Conservation (phyloP, 2,888 invertebrate species). For the Macroteleia sp. region DNA sequence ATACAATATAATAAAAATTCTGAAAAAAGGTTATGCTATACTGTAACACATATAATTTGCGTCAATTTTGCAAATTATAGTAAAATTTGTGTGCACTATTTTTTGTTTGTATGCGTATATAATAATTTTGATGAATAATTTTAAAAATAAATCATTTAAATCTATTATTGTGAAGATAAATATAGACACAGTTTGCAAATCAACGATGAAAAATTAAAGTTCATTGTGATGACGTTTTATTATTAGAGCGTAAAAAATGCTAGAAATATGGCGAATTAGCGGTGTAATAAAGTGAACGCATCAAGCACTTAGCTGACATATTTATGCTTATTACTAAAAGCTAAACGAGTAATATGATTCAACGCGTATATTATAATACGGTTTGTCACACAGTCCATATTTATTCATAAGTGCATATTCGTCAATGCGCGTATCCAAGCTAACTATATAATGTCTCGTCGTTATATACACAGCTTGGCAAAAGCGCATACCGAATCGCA, state of each 20-base stretch:
- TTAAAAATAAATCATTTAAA: no score
- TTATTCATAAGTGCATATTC: conserved; percentile 39
- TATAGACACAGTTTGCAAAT: no score
- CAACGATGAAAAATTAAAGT: no score
- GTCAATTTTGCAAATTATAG: no score
- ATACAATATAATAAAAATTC: no score
- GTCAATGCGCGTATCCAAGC: conserved; percentile 23
- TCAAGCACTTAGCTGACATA: conserved; percentile 19
- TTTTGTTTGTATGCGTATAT: no score
- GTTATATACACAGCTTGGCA: conserved; percentile 19
- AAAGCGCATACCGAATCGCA: conserved; percentile 52
- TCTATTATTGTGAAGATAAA: no score
- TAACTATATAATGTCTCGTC: conserved; percentile 26
- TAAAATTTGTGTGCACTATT: no score
- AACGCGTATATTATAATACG: conserved; percentile 26
- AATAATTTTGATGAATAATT: no score
- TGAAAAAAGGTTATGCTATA: no score
- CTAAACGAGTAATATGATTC: conserved; percentile 26
- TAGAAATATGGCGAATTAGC: conserved; percentile 19
- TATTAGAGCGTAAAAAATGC: background rate
- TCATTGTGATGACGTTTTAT: background rate
- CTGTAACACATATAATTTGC: no score
- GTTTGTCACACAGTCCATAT: conserved; percentile 32
- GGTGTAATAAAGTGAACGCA: conserved; percentile 23
- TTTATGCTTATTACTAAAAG: conserved; percentile 32